Conservation (phyloP, 2,797 vertebrate species). For the Intellagama lesueurii region DNA sequence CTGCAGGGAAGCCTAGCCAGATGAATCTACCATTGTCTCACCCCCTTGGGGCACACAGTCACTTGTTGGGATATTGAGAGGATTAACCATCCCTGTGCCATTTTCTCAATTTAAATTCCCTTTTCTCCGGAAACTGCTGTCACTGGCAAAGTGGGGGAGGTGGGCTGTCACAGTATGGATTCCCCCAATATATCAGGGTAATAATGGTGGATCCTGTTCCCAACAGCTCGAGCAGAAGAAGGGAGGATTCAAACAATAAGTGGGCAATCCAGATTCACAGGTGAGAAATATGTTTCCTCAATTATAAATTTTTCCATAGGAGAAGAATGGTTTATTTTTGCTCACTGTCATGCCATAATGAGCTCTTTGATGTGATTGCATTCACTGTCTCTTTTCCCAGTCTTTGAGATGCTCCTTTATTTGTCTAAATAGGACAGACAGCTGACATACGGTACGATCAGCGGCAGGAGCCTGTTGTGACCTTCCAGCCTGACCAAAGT, state of each 20-base stretch:
- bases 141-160: background rate
- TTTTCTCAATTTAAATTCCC: background rate
- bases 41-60: background rate
- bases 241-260: background rate
- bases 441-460: background rate
- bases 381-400: background rate
- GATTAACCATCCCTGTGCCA: background rate
- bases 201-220: background rate
- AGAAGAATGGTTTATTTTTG: background rate
- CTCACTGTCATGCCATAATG: background rate
- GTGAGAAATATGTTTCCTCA: background rate
- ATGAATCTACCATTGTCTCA: background rate
- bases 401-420: conserved; percentile 6
- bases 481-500: background rate
- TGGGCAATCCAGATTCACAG: background rate
- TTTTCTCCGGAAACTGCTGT: background rate
- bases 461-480: background rate
- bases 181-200: background rate
- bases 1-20: background rate
- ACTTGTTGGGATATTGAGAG: background rate
- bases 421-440: background rate
- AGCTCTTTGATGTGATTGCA: background rate
- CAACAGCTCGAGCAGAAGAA: conserved; percentile 1
- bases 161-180: too few relatives aligned
- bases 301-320: background rate